Evolutionary conservation across 2,888 invertebrate genomes (phyloP).

Genomic region (Drosophila sordidula): DNA sequence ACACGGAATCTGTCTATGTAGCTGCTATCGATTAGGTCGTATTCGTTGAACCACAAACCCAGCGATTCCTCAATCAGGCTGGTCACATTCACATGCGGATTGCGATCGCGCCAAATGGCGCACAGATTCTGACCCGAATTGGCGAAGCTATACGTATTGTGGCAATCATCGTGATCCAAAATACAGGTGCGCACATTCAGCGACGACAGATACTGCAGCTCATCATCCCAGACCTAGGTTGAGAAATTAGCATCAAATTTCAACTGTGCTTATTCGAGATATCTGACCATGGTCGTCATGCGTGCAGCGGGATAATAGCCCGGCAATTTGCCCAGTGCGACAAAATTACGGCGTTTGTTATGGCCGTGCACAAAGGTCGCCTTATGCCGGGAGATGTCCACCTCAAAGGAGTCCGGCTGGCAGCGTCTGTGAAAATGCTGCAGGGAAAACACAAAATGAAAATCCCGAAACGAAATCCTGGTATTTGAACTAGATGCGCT

Average conservation of each 20-base stretch:
- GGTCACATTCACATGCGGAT: constrained; percentile 77
- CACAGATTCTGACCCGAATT: constrained; percentile 83
- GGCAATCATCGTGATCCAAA: constrained; percentile 83
- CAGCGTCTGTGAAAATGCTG: constrained; percentile 80
- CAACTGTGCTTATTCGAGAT: fast-evolving
- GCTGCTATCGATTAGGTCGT: constrained; percentile 81
- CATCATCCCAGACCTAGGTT: constrained; percentile 84
- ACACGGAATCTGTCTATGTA: constrained; percentile 80
- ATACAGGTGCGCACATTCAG: constrained; percentile 83
- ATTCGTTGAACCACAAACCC: constrained; percentile 83
- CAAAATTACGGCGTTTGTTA: constrained; percentile 82
- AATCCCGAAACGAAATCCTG: neutral
- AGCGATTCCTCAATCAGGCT: constrained; percentile 81
- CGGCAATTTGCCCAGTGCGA: constrained; percentile 83
- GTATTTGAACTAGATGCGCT: constrained; percentile 10
- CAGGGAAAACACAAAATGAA: neutral
- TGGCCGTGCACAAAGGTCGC: constrained; percentile 81
- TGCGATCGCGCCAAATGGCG: constrained; percentile 79
- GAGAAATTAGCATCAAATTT: neutral
- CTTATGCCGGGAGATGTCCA: constrained; percentile 76
- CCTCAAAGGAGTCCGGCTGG: constrained; percentile 75
- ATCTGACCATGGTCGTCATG: constrained; percentile 84
- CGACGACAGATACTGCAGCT: constrained; percentile 82
- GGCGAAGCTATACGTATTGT: constrained; percentile 82
- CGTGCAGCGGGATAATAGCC: constrained; percentile 83